These are phyloP conservation scores for Camponotus pennsylvanicus DNA, from an alignment of 1,140 invertebrate species.

Conservation along the genomic window DNA sequence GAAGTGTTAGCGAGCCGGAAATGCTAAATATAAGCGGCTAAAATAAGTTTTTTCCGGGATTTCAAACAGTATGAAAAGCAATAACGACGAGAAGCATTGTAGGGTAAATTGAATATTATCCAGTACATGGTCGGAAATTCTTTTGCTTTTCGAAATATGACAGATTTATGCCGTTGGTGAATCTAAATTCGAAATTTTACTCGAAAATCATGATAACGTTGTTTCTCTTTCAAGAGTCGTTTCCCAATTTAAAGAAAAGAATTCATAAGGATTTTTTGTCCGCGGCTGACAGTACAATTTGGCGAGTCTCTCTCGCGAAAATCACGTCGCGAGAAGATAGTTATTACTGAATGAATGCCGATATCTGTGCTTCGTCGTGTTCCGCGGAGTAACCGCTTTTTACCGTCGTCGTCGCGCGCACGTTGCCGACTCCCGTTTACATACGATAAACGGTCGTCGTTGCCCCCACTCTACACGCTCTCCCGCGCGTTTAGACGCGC, in stretches of 20 bases:
- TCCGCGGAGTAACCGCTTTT: conserved; percentile 42
- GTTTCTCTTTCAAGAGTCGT: neutral
- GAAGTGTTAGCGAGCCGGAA: neutral
- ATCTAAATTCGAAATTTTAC: conserved; percentile 13
- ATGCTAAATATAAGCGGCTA: neutral
- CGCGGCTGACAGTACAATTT: neutral
- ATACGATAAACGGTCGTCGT: conserved; percentile 57
- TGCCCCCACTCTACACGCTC: conserved; percentile 13
- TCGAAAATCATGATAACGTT: neutral
- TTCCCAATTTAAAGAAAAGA: neutral
- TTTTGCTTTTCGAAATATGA: neutral
- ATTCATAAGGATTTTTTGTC: neutral
- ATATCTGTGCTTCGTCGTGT: conserved; percentile 35
- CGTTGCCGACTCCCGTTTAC: conserved; percentile 56
- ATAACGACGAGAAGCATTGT: neutral
- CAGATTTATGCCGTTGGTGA: neutral
- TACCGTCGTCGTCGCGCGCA: conserved; percentile 56
- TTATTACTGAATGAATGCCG: conserved; percentile 73
- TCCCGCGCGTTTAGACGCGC: conserved; percentile 50
- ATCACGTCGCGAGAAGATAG: conserved; percentile 68
- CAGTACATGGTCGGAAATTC: neutral
- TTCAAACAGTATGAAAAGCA: neutral
- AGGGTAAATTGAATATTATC: neutral
- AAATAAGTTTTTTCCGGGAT: neutral
- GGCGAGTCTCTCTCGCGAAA: conserved; percentile 60